Conservation (phyloP, 1,140 invertebrate genomes). For the Holcopasites calliopsidis region DNA sequence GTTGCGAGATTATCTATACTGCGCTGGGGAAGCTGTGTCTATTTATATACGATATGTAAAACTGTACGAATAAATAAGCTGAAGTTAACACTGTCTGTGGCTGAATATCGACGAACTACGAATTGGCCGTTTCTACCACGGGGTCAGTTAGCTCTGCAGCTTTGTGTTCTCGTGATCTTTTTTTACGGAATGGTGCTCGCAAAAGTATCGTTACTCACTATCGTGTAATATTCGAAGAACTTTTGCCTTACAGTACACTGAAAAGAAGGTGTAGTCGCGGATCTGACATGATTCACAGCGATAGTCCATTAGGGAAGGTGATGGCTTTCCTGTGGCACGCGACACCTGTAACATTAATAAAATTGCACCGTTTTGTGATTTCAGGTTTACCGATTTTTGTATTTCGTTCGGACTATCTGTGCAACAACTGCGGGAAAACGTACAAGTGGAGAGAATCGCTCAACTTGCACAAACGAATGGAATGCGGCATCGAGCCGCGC, state of each 20-base stretch:
- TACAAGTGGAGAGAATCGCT: constrained; percentile 82
- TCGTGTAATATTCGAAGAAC: too few relatives aligned
- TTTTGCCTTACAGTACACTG: too few relatives aligned
- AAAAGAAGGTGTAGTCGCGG: too few relatives aligned
- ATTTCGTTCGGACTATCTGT: constrained; percentile 68
- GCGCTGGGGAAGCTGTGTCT: neutral
- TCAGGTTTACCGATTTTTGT: constrained; percentile 51
- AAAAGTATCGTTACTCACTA: too few relatives aligned
- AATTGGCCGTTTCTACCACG: too few relatives aligned
- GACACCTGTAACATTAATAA: constrained; percentile 16
- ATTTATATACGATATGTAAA: constrained; percentile 23
- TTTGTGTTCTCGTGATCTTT: too few relatives aligned
- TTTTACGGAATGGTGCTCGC: too few relatives aligned
- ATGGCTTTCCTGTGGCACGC: neutral
- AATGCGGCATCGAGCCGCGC: constrained; percentile 76
- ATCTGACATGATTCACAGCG: too few relatives aligned
- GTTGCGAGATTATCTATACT: neutral
- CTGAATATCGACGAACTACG: too few relatives aligned
- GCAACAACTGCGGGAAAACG: constrained; percentile 81
- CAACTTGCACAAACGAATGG: constrained; percentile 77
- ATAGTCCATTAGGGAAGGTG: too few relatives aligned
- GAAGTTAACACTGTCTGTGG: neutral
- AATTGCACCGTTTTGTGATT: constrained; percentile 43
- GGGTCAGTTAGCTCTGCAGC: too few relatives aligned
- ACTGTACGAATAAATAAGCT: constrained; percentile 16